Conservation (phyloP, 2,888 invertebrate genomes). For the Smittia aterrima region DNA sequence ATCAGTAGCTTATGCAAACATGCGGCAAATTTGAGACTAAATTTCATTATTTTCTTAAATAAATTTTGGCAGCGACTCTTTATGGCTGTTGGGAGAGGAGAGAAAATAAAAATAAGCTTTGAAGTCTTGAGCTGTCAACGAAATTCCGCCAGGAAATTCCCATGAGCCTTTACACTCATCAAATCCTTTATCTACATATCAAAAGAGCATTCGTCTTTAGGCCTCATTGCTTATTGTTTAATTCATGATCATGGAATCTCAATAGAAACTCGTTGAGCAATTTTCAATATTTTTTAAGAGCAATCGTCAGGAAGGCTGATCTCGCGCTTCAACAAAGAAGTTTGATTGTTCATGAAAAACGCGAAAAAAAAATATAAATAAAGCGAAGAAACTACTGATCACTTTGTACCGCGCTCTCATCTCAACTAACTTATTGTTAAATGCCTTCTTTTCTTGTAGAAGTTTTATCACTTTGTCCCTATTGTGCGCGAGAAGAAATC, state of each 20-base stretch:
- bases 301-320: constrained; percentile 25
- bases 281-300: not conserved
- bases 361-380: no score
- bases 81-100: constrained; percentile 2
- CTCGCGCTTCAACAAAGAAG: constrained; percentile 12
- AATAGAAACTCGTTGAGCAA: constrained; percentile 2
- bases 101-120: not conserved
- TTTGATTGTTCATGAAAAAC: constrained; percentile 3
- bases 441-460: constrained; percentile 4
- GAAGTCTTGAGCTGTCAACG: not conserved
- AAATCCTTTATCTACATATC: constrained; percentile 21
- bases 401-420: not conserved
- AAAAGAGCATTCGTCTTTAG: not conserved
- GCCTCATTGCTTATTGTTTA: not conserved
- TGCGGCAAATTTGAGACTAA: not conserved
- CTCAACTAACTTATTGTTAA: constrained; percentile 16
- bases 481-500: constrained; percentile 6
- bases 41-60: not conserved
- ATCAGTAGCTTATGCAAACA: not conserved
- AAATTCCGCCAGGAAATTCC: constrained; percentile 17
- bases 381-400: constrained; percentile 21
- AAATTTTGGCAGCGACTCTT: not conserved
- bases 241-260: constrained; percentile 12
- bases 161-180: not conserved
- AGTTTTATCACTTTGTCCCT: constrained; percentile 19